Conservation (phyloP, 2,797 vertebrate genomes). For the Rhinophrynus dorsalis region DNA sequence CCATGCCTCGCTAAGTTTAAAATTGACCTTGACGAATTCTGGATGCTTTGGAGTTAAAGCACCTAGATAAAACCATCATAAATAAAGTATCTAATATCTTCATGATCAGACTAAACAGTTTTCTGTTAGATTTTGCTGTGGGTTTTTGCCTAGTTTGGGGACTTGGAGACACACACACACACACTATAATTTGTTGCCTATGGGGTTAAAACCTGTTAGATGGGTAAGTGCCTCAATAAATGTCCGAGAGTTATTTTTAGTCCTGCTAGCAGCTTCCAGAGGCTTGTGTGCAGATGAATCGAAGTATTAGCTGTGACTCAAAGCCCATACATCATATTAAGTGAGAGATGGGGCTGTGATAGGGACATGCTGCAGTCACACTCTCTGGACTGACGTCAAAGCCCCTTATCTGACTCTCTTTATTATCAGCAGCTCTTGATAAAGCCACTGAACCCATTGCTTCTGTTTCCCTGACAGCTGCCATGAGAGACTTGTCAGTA, state of each 20-base stretch:
- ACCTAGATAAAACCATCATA: too few relatives aligned
- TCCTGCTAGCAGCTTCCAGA: constrained; percentile 18
- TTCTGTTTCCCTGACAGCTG: background rate
- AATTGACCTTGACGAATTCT: too few relatives aligned
- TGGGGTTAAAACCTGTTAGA: constrained; percentile 12
- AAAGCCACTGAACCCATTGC: background rate
- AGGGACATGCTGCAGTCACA: constrained; percentile 4
- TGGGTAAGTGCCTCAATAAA: constrained; percentile 12
- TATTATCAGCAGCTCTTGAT: constrained; percentile 10
- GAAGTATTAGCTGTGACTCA: constrained; percentile 32
- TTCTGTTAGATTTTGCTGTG: too few relatives aligned
- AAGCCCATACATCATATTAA: constrained; percentile 35
- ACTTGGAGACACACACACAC: too few relatives aligned
- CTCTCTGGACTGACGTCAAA: constrained; percentile 27
- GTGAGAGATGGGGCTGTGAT: constrained; percentile 34
- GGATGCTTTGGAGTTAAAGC: background rate
- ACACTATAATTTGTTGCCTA: too few relatives aligned
- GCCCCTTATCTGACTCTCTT: constrained; percentile 20
- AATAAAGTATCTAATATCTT: too few relatives aligned
- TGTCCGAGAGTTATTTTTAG: constrained; percentile 24
- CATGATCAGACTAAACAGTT: too few relatives aligned
- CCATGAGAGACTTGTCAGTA: background rate
- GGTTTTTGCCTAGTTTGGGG: too few relatives aligned
- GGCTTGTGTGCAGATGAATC: constrained; percentile 21
- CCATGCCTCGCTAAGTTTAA: too few relatives aligned